phyloP scores from a whole-genome alignment of 2,888 invertebrate species.

The Polyploca ridens region DNA sequence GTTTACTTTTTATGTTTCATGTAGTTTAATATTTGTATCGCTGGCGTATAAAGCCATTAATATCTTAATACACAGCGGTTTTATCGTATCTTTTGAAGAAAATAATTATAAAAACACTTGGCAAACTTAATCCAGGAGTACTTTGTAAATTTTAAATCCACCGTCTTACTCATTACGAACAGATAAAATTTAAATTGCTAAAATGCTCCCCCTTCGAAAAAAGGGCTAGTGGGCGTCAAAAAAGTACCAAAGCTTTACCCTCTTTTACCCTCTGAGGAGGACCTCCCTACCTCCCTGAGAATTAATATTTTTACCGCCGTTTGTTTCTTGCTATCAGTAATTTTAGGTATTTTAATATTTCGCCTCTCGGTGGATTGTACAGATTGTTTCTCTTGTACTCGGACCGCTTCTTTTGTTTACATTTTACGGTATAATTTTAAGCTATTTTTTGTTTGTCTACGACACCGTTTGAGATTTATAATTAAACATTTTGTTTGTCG shows the following conservation, averaged over 20 bases:
- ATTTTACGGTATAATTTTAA: conserved; percentile 14
- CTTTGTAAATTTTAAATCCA: conserved; percentile 43
- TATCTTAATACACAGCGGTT: neutral
- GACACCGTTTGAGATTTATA: conserved; percentile 18
- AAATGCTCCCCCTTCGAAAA: conserved; percentile 70
- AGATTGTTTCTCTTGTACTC: conserved; percentile 13
- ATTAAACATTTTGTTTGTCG: conserved; percentile 30
- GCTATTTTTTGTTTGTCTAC: conserved; percentile 13
- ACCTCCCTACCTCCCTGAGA: conserved; percentile 44
- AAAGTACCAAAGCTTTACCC: conserved; percentile 54
- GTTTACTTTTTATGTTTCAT: too few relatives aligned
- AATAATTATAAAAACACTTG: neutral
- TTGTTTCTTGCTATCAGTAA: conserved; percentile 61
- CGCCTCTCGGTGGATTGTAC: conserved; percentile 14
- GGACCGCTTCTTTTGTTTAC: conserved; percentile 4
- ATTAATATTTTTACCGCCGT: conserved; percentile 70
- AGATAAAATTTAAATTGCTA: conserved; percentile 83
- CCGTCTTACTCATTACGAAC: conserved; percentile 67
- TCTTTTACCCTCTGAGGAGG: conserved; percentile 38
- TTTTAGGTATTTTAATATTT: conserved; percentile 44
- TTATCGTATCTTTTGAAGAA: conserved; percentile 12
- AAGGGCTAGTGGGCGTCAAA: conserved; percentile 77
- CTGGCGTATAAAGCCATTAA: too few relatives aligned
- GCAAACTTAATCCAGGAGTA: conserved; percentile 20
- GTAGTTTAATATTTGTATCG: too few relatives aligned